Evolutionary conservation across 2,797 vertebrate genomes (phyloP).

Genomic region (Falco naumanni): DNA sequence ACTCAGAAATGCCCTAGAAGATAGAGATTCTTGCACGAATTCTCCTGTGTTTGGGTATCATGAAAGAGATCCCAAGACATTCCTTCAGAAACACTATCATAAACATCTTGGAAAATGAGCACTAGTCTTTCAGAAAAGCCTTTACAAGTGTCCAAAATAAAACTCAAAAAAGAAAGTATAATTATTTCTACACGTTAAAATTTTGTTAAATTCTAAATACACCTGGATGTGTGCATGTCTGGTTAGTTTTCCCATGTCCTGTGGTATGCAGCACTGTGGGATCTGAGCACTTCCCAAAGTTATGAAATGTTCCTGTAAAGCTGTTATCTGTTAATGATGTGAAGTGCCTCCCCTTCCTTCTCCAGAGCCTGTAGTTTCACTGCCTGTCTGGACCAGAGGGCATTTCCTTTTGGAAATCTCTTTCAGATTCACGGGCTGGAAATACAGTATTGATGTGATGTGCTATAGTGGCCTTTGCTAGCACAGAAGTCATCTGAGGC

Average conservation of each 20-base stretch:
- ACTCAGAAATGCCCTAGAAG: not conserved
- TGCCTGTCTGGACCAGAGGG: not conserved
- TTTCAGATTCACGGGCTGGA: not conserved
- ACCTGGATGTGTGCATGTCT: rapidly evolving
- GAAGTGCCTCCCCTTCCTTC: not conserved
- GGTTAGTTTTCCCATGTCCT: not conserved
- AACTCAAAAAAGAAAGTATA: not conserved
- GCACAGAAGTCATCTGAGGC: not conserved
- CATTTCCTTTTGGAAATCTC: not conserved
- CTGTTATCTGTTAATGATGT: not conserved
- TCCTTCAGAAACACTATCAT: not conserved
- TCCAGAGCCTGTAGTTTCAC: not conserved
- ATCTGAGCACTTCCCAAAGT: not conserved
- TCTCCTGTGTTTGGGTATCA: not conserved
- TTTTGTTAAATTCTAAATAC: not conserved
- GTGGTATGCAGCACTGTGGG: not conserved
- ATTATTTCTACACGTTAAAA: too few relatives aligned
- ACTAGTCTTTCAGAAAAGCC: not conserved
- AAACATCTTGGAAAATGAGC: not conserved
- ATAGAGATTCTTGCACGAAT: not conserved
- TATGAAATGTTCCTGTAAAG: not conserved
- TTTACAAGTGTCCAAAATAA: not conserved
- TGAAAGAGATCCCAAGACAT: not conserved
- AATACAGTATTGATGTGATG: not conserved
- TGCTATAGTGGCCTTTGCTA: not conserved